Conservation (phyloP, 2,888 invertebrate genomes). For the Sinentomon sp. region DNA sequence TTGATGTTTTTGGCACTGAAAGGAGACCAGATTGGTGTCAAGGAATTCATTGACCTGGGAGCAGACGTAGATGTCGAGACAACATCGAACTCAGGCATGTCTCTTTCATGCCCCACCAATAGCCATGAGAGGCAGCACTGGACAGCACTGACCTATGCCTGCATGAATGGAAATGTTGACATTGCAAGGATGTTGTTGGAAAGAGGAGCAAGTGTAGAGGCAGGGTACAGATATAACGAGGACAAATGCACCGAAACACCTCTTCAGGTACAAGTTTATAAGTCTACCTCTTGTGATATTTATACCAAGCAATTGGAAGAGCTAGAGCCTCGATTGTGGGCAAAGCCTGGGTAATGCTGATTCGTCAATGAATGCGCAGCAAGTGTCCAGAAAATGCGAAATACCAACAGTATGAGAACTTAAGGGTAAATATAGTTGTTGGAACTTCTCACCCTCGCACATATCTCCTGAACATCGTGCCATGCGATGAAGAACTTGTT, state of each 20-base stretch:
- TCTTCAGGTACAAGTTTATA: conserved; percentile 43
- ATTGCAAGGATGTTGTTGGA: conserved; percentile 33
- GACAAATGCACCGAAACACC: conserved; percentile 68
- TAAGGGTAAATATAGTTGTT: too few species aligned
- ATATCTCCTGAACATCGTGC: too few species aligned
- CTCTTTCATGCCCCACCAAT: too few species aligned
- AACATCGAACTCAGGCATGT: conserved; percentile 28
- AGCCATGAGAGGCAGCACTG: conserved; percentile 38
- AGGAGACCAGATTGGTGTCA: conserved; percentile 46
- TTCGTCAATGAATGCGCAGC: too few species aligned
- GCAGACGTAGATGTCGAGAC: conserved; percentile 59
- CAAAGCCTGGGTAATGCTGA: too few species aligned
- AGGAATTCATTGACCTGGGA: conserved; percentile 42
- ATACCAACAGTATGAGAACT: too few species aligned
- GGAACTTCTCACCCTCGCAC: too few species aligned
- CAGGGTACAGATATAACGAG: conserved; percentile 50
- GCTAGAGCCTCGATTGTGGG: too few species aligned
- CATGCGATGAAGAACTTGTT: too few species aligned
- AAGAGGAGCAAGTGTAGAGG: conserved; percentile 56
- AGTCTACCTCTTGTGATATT: neutral
- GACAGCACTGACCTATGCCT: conserved; percentile 66
- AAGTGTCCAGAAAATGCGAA: too few species aligned
- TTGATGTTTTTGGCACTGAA: conserved; percentile 55
- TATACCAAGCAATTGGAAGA: neutral
- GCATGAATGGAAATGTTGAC: conserved; percentile 23